phyloP scores from a whole-genome alignment of 1,140 invertebrate genomes.

The Cotesia chilonis region DNA sequence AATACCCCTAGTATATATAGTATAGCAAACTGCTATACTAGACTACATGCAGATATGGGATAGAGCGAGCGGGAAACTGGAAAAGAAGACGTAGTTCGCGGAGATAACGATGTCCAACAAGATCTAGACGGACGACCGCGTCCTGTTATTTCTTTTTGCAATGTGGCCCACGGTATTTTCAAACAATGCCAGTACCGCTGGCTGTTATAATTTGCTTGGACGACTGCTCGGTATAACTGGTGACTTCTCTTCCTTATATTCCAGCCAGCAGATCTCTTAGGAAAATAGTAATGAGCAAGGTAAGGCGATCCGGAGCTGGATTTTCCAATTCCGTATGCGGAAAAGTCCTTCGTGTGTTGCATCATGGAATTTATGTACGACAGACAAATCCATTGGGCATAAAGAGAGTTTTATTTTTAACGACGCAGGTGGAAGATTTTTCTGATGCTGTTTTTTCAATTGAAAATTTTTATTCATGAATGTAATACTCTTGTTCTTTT shows the following conservation, averaged over 20 bases:
- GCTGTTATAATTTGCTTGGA: constrained; percentile 38
- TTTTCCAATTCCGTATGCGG: background rate
- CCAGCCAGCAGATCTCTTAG: background rate
- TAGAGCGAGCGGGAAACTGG: background rate
- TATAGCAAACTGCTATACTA: background rate
- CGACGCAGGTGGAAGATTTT: too few species aligned
- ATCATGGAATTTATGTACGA: too few species aligned
- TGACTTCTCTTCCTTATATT: constrained; percentile 7
- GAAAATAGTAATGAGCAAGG: constrained; percentile 29
- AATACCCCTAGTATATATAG: background rate
- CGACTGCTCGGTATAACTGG: constrained; percentile 35
- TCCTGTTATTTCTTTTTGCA: constrained; percentile 48
- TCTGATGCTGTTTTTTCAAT: too few species aligned
- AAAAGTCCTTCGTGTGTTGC: too few species aligned
- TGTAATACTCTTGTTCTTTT: too few species aligned
- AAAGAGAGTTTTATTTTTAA: too few species aligned
- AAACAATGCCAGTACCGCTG: constrained; percentile 30
- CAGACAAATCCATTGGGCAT: too few species aligned
- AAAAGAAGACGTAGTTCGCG: constrained; percentile 28
- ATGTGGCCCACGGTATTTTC: constrained; percentile 31
- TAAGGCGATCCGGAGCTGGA: background rate
- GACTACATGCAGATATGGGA: background rate
- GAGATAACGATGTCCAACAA: constrained; percentile 57
- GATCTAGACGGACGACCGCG: constrained; percentile 31
- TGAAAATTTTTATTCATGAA: too few species aligned